Evolutionary conservation across 2,797 vertebrate genomes (phyloP).

Genomic region (Tiaroga cobitis): DNA sequence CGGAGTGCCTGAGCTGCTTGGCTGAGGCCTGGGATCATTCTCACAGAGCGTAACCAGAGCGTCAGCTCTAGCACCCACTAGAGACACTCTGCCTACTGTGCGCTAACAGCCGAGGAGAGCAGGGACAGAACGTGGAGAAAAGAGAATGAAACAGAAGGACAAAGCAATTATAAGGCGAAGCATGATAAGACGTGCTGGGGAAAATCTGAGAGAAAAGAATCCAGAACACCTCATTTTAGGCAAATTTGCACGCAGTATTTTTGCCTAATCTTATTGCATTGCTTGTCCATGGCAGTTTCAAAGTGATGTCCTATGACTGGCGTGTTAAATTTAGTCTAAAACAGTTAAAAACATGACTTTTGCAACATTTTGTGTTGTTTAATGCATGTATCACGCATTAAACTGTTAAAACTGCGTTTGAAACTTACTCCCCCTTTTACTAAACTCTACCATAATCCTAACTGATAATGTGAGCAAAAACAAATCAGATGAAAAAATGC

Average conservation of each 20-base stretch:
- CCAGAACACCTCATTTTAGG: background rate
- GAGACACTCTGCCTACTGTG: slow-evolving; percentile 85
- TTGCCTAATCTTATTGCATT: background rate
- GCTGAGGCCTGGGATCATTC: slow-evolving; percentile 83
- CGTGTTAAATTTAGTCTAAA: no score
- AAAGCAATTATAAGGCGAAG: slow-evolving; percentile 44
- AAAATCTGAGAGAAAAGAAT: background rate
- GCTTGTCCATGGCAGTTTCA: background rate
- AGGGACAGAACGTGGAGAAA: slow-evolving; percentile 44
- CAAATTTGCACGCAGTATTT: background rate
- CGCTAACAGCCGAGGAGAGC: slow-evolving; percentile 63
- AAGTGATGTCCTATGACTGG: background rate
- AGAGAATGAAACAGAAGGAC: slow-evolving; percentile 43
- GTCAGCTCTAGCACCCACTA: slow-evolving; percentile 81
- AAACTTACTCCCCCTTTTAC: background rate
- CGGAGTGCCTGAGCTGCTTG: slow-evolving; percentile 72
- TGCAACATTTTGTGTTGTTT: background rate
- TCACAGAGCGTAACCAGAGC: slow-evolving; percentile 83
- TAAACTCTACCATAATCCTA: background rate
- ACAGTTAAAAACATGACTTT: background rate
- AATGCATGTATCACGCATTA: background rate
- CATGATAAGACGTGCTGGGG: background rate
- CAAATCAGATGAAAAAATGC: background rate
- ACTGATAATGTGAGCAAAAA: background rate
- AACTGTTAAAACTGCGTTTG: background rate